Percentiles rank a stretch among this genome's conserved stretches.
These are phyloP conservation scores for Ectropis crepuscularia DNA, from an alignment of 2,888 invertebrate species.

Conservation along the genomic window DNA sequence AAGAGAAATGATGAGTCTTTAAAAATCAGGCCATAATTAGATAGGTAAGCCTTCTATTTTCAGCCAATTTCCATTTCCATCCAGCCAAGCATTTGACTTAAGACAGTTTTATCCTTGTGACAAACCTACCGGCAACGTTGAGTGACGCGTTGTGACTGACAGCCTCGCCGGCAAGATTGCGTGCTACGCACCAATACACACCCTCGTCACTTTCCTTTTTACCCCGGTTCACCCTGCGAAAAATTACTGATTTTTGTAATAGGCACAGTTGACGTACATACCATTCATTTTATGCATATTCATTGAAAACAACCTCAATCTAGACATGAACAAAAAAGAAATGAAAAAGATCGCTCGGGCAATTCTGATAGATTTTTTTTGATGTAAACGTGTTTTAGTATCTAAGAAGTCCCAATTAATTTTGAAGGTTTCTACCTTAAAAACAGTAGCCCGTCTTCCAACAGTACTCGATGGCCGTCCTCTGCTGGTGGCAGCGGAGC, in stretches of 20 bases:
- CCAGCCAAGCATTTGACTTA: not conserved
- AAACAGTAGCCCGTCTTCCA: constrained; percentile 97
- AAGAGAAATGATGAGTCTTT: too few species aligned
- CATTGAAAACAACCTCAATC: not conserved
- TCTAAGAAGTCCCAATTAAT: too few species aligned
- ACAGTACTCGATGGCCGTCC: constrained; percentile 94
- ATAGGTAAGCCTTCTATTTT: too few species aligned
- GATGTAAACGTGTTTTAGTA: too few species aligned
- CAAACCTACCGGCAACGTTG: constrained; percentile 93
- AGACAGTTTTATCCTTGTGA: not conserved
- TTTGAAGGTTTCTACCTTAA: constrained; percentile 78
- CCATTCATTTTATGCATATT: constrained; percentile 9
- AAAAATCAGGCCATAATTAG: too few species aligned
- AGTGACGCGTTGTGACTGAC: constrained; percentile 97
- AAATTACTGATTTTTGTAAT: constrained; percentile 33
- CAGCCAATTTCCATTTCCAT: too few species aligned
- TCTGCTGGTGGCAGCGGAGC: constrained; percentile 91
- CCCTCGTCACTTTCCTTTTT: constrained; percentile 98
- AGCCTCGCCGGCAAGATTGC: constrained; percentile 94
- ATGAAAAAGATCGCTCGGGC: too few species aligned
- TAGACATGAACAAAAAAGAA: too few species aligned
- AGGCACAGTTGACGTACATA: constrained; percentile 8
- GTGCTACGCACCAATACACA: constrained; percentile 98
- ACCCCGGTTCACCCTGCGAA: constrained; percentile 92
- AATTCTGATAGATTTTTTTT: too few species aligned